These are phyloP conservation scores for Poeciliopsis occidentalis DNA, from an alignment of 2,113 vertebrate species.

Conservation along the genomic window DNA sequence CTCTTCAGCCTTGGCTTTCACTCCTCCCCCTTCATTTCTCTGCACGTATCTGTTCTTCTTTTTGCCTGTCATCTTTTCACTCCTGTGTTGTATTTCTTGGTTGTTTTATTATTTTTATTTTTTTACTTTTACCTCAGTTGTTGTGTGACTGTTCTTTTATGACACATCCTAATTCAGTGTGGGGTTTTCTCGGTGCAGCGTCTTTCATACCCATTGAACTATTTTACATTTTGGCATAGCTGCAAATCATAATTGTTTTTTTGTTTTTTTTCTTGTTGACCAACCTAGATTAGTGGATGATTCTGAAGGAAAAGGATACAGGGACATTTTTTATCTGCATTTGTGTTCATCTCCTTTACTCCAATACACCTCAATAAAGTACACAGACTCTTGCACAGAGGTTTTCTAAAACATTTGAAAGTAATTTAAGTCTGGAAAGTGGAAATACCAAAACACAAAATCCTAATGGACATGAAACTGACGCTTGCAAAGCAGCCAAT, in stretches of 20 bases:
- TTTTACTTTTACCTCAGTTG: background rate
- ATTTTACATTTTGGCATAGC: background rate
- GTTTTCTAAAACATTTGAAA: no score
- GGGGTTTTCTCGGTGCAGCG: no score
- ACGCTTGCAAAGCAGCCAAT: no score
- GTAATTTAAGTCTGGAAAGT: no score
- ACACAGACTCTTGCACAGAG: no score
- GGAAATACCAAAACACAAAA: no score
- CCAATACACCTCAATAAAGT: no score
- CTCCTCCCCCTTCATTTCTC: constrained; percentile 15
- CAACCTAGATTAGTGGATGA: background rate
- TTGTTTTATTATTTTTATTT: background rate
- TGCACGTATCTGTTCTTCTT: constrained; percentile 13
- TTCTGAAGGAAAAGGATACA: background rate
- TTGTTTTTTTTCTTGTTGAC: background rate
- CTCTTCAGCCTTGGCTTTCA: constrained; percentile 4
- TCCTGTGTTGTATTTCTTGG: constrained; percentile 6
- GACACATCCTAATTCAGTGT: no score
- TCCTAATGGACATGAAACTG: no score
- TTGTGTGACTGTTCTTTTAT: background rate
- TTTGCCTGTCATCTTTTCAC: constrained; percentile 16
- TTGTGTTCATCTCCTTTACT: background rate
- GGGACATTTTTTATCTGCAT: background rate
- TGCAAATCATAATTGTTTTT: background rate
- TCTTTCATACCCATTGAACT: background rate